Evolutionary conservation across 2,797 vertebrate species (phyloP), one percentile per base, ranked within the genome.

Genomic region (Fratercula arctica): DNA sequence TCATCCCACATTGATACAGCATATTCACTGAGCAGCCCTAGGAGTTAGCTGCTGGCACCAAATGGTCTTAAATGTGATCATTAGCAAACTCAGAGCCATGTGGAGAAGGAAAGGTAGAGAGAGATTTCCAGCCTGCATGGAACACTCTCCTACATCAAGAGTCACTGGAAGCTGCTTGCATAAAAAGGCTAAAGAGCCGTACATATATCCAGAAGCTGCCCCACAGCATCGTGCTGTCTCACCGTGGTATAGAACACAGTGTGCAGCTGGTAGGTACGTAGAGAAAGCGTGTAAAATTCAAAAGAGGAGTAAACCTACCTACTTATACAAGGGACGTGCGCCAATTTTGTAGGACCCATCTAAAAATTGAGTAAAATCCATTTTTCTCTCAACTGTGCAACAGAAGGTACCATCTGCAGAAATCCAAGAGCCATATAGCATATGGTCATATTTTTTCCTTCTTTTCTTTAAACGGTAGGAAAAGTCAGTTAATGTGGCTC

Each of bases 1-100:
- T 96, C 94, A 90, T 88, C 69, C 85, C 31, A 29, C 85, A 82
- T 20, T 69, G 73, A 37, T 90, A n/a, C 14, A 53, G 77, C 59
- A 73, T 24, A 19, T 76, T 96, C 87, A 63, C 79, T 92, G 61
- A 91, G 89, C 89, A 90, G 89, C 77, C 76, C 91, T 95, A 79
- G 48, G 95, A 96, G 93, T 94, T 95, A 91, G 76, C 83, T 95
- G 76, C 89, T 95, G 69, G 91, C 91, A 94, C 79, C 80, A 93
- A 96, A 90, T 73, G 76, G 39, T 96, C 90, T 91, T 91, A 83
- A 89, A 91, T 41, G 48, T 31, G 56, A 85, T 94, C 45, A 14
- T 78, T 88, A 91, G 69, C 76, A 93, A 95, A 61, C 54, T 81
- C 25, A 3, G 59, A 94, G 43, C 76, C 66, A 35, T 70, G 84